A percentile compares a stretch with the other conserved stretches of the same genome.
Conservation (phyloP, 1,140 invertebrate genomes). For the Neotoxoptera formosana region DNA sequence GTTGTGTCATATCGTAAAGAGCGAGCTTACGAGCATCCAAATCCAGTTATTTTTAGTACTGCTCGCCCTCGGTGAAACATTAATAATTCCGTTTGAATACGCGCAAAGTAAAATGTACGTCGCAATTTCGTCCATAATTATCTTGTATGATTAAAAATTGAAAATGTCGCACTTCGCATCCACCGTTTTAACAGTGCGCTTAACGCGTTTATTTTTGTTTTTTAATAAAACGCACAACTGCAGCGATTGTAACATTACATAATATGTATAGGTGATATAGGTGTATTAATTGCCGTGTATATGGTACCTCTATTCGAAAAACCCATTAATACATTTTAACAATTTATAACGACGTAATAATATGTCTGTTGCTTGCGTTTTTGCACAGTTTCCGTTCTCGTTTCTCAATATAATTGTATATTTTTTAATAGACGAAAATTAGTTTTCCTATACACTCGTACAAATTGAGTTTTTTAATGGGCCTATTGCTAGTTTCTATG, state of each 20-base stretch:
- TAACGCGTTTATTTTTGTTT: background rate
- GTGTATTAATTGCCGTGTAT: no score
- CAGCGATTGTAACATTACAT: no score
- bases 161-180: background rate
- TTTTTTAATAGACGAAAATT: background rate
- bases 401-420: background rate
- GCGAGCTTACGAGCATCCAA: background rate
- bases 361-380: background rate
- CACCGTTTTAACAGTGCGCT: background rate
- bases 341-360: no score
- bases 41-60: conserved; percentile 27
- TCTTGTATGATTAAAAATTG: conserved; percentile 3
- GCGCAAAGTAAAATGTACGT: conserved; percentile 26
- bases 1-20: conserved; percentile 1
- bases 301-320: background rate
- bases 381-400: no score
- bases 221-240: background rate
- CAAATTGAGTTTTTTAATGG: background rate
- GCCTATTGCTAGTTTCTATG: background rate
- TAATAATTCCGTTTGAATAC: conserved; percentile 20
- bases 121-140: background rate
- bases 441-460: background rate
- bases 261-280: background rate
- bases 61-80: background rate
- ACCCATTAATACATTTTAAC: background rate